Percentiles rank a stretch among this genome's conserved stretches.
phyloP scores from a whole-genome alignment of 2,113 vertebrate species.

The Megaceryle torquata region DNA sequence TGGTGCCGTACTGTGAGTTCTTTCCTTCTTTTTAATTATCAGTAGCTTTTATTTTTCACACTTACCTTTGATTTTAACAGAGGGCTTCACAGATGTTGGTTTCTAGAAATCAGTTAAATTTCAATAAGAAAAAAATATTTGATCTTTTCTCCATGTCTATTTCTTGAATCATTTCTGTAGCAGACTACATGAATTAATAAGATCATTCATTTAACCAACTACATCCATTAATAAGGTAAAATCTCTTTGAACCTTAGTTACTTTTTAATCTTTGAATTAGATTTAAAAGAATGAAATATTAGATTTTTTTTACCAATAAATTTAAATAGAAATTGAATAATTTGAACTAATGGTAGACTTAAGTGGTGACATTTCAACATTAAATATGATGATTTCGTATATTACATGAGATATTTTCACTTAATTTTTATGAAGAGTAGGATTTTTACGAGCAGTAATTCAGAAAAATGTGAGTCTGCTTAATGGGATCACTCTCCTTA shows the following conservation, averaged over 20 bases:
- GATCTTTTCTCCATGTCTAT: not conserved
- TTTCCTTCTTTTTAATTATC: not conserved
- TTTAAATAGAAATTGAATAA: slow-evolving; percentile 78
- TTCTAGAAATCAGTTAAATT: slow-evolving; percentile 15
- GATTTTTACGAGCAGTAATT: slow-evolving; percentile 72
- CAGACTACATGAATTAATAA: slow-evolving; percentile 46
- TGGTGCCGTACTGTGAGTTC: not conserved
- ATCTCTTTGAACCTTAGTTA: slow-evolving; percentile 66
- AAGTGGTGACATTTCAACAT: slow-evolving; percentile 76
- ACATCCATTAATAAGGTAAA: slow-evolving; percentile 54
- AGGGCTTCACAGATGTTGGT: not conserved
- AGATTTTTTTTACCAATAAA: slow-evolving; percentile 76
- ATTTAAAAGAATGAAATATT: slow-evolving; percentile 80
- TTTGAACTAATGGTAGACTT: slow-evolving; percentile 74
- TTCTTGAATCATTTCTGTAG: slow-evolving; percentile 58
- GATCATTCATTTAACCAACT: slow-evolving; percentile 47
- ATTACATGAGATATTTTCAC: slow-evolving; percentile 70
- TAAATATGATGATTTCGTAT: slow-evolving; percentile 77
- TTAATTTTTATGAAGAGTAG: slow-evolving; percentile 64
- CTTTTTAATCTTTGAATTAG: slow-evolving; percentile 67
- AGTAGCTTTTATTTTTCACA: slow-evolving; percentile 1
- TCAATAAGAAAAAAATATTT: slow-evolving; percentile 50
- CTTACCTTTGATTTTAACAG: not conserved
- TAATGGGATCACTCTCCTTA: slow-evolving; percentile 65
- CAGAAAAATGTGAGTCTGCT: slow-evolving; percentile 62